phyloP scores from a whole-genome alignment of 2,888 invertebrate genomes.

The Operophtera brumata region DNA sequence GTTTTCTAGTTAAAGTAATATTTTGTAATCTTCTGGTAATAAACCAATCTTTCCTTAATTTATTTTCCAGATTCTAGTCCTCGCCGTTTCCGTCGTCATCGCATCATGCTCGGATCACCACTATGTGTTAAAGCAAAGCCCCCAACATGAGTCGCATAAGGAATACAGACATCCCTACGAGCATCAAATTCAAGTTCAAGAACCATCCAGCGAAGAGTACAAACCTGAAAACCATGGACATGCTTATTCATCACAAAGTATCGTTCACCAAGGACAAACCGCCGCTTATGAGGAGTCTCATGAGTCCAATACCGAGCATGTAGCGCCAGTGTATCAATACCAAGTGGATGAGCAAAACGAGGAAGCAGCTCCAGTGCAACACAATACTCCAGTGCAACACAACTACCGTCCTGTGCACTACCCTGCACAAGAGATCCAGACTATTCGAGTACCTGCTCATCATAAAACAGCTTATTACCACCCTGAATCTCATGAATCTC shows the following conservation, averaged over 20 bases:
- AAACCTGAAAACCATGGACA: constrained; percentile 42
- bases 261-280: constrained; percentile 47
- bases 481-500: constrained; percentile 15
- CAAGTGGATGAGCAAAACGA: constrained; percentile 42
- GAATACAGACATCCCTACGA: constrained; percentile 53
- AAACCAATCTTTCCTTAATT: not conserved
- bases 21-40: not conserved
- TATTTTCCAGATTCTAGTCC: constrained; percentile 57
- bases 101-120: constrained; percentile 53
- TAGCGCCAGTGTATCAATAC: constrained; percentile 55
- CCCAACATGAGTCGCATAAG: constrained; percentile 51
- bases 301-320: constrained; percentile 47
- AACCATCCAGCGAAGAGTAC: constrained; percentile 49
- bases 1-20: not conserved
- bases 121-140: constrained; percentile 46
- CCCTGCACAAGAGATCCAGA: constrained; percentile 43
- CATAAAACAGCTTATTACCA: constrained; percentile 31
- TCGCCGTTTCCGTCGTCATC: constrained; percentile 47
- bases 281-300: constrained; percentile 50
- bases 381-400: constrained; percentile 30
- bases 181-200: constrained; percentile 30
- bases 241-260: constrained; percentile 55
- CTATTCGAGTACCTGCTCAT: constrained; percentile 38
- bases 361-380: constrained; percentile 34
- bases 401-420: constrained; percentile 28